Base-by-base conservation (phyloP, 2,888 invertebrate species). In the Emmelina monodactyla region DNA sequence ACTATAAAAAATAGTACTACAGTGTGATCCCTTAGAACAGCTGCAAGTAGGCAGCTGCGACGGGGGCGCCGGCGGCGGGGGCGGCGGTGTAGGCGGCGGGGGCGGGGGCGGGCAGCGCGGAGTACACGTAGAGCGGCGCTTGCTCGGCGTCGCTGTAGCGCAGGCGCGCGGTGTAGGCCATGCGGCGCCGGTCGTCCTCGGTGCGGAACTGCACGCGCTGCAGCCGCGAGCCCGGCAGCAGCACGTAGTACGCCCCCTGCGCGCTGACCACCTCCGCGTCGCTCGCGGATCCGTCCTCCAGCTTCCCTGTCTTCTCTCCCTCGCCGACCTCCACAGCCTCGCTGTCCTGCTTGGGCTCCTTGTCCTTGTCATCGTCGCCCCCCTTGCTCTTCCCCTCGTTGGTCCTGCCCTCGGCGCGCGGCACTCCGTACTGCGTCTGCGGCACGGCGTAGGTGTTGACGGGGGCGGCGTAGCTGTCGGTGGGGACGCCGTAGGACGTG, bases 111-210 rank as follows among this genome's bases (percentile, higher is more conserved):
- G 75, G 75, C 2, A 53, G 62, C 44, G 52, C 51, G 0, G 83
- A 82, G 55, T 85, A 87, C 29, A 86, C 82, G 16, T 84, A 86
- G 31, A 85, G 76, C 5, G 82, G 82, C 12, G 87, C 85, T 0
- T 85, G 85, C 37, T 85, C 84, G 39, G 86, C 85, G 46, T 82
- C 81, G 48, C 75, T 82, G 53, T 86, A 87, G 33, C 83, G 84
- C 38, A 87, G 73, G 46, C 82, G 82, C 7, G 86, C 86, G 25
- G 83, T 83, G 51, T 85, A 86, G 13, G 83, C 86, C 86, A 86
- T 87, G 35, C 85, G 85, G 58, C 51, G 58, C 3, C 67, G 15
- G 28, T 78, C 76, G 31, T 76, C 75, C 39, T 73, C 64, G 0
- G 85, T 85, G 39, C 81, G 70, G 62, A 84, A 87, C 45, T 78